Evolutionary conservation across 2,797 vertebrate genomes (phyloP).

Genomic region (Cetoscarus ocellatus): DNA sequence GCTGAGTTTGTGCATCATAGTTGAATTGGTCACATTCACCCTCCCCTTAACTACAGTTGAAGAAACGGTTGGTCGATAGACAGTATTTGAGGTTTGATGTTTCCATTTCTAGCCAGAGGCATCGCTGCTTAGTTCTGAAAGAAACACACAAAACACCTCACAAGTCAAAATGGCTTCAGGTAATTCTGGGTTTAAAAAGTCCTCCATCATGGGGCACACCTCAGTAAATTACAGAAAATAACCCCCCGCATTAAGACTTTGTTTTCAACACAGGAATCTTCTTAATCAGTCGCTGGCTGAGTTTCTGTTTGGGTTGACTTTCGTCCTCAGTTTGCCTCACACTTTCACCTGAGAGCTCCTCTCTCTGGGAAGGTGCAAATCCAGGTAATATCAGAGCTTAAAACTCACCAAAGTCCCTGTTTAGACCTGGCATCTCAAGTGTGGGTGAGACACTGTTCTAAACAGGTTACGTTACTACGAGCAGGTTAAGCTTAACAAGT

Average conservation of each 20-base stretch:
- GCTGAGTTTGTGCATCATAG: too few relatives aligned
- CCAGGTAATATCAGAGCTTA: background rate
- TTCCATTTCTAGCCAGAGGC: too few relatives aligned
- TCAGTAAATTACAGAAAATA: background rate
- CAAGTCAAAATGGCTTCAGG: too few relatives aligned
- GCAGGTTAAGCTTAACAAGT: background rate
- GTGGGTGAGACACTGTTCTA: background rate
- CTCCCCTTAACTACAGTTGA: too few relatives aligned
- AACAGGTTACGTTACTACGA: constrained; percentile 3
- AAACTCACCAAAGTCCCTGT: background rate
- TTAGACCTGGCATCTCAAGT: background rate
- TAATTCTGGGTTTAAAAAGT: background rate
- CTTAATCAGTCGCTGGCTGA: background rate
- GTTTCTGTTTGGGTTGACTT: background rate
- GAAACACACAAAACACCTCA: too few relatives aligned
- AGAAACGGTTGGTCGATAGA: too few relatives aligned
- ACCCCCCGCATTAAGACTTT: background rate
- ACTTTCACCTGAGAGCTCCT: background rate
- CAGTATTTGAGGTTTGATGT: too few relatives aligned
- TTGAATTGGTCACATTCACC: too few relatives aligned
- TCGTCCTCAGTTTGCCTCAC: background rate
- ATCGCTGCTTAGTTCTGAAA: too few relatives aligned
- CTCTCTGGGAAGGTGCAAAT: background rate
- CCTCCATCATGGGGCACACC: background rate
- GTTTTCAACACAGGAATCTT: background rate